Evolutionary conservation across 2,797 vertebrate genomes (phyloP).

Genomic region (Pangasius larnaudii): DNA sequence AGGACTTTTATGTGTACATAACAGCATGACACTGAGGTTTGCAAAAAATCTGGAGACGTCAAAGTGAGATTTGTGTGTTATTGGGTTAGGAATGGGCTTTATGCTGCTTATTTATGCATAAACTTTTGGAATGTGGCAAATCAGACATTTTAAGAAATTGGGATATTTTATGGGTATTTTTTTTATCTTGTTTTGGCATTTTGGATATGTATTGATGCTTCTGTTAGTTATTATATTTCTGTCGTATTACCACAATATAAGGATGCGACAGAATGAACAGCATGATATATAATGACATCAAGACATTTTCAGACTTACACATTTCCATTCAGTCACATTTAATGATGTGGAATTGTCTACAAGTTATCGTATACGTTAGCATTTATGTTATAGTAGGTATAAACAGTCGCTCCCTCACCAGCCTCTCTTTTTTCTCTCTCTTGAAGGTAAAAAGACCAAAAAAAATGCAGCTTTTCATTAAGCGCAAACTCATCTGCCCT

Average conservation of each 20-base stretch:
- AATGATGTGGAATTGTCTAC: neutral
- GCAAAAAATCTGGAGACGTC: conserved; percentile 18
- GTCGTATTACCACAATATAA: neutral
- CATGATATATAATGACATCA: too few relatives aligned
- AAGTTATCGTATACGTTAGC: too few relatives aligned
- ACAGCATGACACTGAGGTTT: conserved; percentile 40
- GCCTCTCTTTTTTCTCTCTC: neutral
- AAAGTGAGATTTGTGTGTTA: conserved; percentile 48
- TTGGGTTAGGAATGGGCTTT: conserved; percentile 30
- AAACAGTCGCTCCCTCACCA: neutral
- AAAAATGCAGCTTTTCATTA: neutral
- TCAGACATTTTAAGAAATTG: neutral
- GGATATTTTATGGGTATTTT: too few relatives aligned
- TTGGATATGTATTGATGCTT: neutral
- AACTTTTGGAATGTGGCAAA: neutral
- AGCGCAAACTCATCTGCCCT: neutral
- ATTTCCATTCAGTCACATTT: neutral
- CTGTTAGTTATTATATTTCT: neutral
- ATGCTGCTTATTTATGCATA: conserved; percentile 41
- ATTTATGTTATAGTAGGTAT: too few relatives aligned
- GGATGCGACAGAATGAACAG: neutral
- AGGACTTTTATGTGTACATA: conserved; percentile 57
- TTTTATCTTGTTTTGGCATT: neutral
- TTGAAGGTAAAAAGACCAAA: neutral
- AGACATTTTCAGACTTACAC: neutral